A percentile compares a stretch with the other conserved stretches of the same genome.
Conservation (phyloP, 1,140 invertebrate genomes). For the Cryptotermes secundus region DNA sequence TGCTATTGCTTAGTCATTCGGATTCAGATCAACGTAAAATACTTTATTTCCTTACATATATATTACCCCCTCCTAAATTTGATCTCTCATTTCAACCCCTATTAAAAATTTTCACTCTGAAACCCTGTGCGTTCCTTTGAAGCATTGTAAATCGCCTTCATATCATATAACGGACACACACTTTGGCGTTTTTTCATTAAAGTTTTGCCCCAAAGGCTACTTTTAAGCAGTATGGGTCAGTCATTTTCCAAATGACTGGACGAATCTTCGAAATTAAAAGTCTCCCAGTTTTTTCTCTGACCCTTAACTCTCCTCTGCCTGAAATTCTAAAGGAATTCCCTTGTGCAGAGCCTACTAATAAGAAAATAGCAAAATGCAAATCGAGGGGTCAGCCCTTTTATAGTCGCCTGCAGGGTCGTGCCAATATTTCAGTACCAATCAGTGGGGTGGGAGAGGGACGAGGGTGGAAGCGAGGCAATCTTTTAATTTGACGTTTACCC, state of each 20-base stretch:
- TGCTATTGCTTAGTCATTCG: neutral
- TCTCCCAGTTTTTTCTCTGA: constrained; percentile 7
- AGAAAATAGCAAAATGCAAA: constrained; percentile 22
- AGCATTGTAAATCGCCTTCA: neutral
- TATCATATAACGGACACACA: neutral
- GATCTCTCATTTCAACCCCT: neutral
- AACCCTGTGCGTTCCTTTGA: neutral
- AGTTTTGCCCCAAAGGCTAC: constrained; percentile 20
- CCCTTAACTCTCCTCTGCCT: neutral
- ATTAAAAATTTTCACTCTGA: neutral
- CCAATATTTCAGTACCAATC: neutral
- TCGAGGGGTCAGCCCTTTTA: neutral
- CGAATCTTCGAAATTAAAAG: constrained; percentile 30
- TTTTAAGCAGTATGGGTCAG: constrained; percentile 16
- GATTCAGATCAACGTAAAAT: neutral
- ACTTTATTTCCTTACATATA: neutral
- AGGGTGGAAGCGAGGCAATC: neutral
- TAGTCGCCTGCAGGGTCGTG: neutral
- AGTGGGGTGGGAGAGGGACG: neutral
- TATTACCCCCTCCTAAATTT: neutral
- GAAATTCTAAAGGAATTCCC: constrained; percentile 28
- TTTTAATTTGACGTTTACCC: constrained; percentile 9
- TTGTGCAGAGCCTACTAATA: constrained; percentile 23
- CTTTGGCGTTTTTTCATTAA: constrained; percentile 27
- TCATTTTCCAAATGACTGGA: constrained; percentile 29